A percentile compares a stretch with the other conserved stretches of the same genome.
phyloP scores from a whole-genome alignment of 2,113 vertebrate species.

The Promerops cafer region DNA sequence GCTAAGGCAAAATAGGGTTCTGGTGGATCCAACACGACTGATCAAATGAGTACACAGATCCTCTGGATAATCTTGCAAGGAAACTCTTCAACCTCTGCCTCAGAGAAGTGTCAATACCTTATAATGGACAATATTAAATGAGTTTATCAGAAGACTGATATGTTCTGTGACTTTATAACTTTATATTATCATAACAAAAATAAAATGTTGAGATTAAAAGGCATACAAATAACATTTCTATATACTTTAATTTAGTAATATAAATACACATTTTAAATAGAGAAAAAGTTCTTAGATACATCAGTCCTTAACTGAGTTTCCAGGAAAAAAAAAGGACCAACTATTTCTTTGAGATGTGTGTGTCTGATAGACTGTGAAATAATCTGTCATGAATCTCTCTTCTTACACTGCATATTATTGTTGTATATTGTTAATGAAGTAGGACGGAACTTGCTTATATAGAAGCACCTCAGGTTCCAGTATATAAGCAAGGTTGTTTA shows the following conservation, averaged over 20 bases:
- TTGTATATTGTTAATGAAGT: neutral
- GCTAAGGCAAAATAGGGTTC: neutral
- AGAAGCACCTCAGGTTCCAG: neutral
- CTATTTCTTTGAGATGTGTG: neutral
- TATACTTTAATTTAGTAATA: neutral
- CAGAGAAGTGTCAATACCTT: neutral
- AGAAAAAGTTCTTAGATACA: neutral
- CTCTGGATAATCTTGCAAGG: neutral
- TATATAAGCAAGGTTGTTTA: neutral
- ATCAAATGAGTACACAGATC: neutral
- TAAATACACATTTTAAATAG: neutral
- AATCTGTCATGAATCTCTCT: neutral
- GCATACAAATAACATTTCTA: neutral
- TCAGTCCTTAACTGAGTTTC: neutral
- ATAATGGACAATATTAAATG: neutral
- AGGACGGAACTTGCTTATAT: neutral
- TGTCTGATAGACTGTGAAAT: neutral
- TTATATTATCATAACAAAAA: neutral
- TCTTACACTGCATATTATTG: neutral
- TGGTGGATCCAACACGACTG: neutral
- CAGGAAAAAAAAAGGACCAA: neutral
- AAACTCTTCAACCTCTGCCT: neutral
- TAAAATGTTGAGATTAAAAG: neutral
- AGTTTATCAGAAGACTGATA: neutral
- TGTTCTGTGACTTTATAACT: neutral